Evolutionary conservation across 2,888 invertebrate genomes (phyloP), one percentile per base, ranked within the genome.

Genomic region (Aporophyla lueneburgensis): DNA sequence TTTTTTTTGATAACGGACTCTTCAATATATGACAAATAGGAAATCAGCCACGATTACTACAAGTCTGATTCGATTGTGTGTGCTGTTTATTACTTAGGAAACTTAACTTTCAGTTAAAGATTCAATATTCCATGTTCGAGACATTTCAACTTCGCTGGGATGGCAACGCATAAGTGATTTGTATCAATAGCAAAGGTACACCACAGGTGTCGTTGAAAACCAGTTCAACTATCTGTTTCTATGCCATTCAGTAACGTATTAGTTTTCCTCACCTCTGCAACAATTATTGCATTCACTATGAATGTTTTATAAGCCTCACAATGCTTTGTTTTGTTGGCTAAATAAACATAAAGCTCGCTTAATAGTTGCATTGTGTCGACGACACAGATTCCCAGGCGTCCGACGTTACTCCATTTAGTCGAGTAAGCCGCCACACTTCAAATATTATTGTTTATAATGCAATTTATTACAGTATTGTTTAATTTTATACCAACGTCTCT

Each of bases 351-450:
- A 80, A 79, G 78, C 78, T 77, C 73, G 21, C 53, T 78, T 80
- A 76, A 84, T 77, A 62, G 77, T 75, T 73, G 67, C 82, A 84
- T 84, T 84, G 86, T 86, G 74, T 72, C 67, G 71, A 73, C 85
- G 89, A 76, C 88, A 89, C 81, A 88, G 85, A 84, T 88, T 87
- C 86, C 58, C 68, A 84, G 73, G 78, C 74, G 56, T 54, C 74
- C 81, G 65, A 76, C 43, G 70, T 62, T 71, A 71, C 63, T 59
- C 59, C 54, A 53, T 27, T 33, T 43, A 53, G 53, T 54, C 71
- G 63, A 59, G 86, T 58, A 49, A 51, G 49, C 49, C 58, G 65
- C 76, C 56, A 61, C 65, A 59, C 65, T 65, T 85, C 14, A 54
- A 76, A 73, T 68, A 71, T 75, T 76, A 76, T 76, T 78, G 76